Evolutionary conservation across 2,888 invertebrate genomes (phyloP), one percentile per base, ranked within the genome.

Genomic region (Mantis religiosa): DNA sequence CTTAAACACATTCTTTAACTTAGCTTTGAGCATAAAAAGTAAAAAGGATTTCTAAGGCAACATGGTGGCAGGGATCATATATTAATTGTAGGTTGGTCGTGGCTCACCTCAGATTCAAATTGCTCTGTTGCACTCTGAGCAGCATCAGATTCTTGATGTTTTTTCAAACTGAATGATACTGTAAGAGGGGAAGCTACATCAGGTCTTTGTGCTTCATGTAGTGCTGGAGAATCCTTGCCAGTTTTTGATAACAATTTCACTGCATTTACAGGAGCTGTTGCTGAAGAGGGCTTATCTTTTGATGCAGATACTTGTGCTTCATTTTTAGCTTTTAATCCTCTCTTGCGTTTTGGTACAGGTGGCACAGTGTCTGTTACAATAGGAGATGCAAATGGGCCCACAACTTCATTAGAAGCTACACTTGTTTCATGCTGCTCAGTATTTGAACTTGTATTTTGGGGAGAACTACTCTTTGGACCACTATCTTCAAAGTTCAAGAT

Each of bases 21-120:
- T 71, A 71, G 6, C 3, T 71, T 71, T 20, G 15, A 25, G 4
- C 15, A 54, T 20, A 14, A 15, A 15, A 54, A 54, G 15, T 71
- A 3, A 71, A 71, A 71, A 25, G 54, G 15, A 20, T 71, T 20
- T 20, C 20, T 25, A 71, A 25, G 20, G 20, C 54, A 71, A 71
- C 20, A 71, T 20, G 54, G 20, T 71, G 54, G 25, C 54, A 71
- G 54, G 54, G 6, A 15, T 71, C 3, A 71, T 71, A 71, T 15
- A 2, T 25, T 71, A 20, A 71, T 71, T 20, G 20, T 20, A 71
- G 54, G 3, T 71, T 20, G 25, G 54, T 85, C 28, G 34, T 25
- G 28, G 82, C 87, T 87, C 87, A 87, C 87, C 87, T 87, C 87
- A 87, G 34, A 87, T n/a, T 87, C 82, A 12, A 87, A 41, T 82